phyloP scores from a whole-genome alignment of 2,113 vertebrate species.

The Passer montanus region DNA sequence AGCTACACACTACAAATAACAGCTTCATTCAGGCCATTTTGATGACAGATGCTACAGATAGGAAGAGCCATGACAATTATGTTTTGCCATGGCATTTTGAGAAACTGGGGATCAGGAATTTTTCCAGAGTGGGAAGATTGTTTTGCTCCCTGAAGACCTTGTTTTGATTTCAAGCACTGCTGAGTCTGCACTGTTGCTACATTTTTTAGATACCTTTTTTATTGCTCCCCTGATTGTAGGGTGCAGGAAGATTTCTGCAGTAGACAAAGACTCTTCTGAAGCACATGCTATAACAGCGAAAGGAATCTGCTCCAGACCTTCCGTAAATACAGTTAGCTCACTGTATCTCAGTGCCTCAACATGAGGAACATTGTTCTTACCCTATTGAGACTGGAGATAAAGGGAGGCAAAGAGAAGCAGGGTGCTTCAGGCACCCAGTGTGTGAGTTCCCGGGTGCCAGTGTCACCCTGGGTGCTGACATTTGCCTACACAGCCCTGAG shows the following conservation, averaged over 20 bases:
- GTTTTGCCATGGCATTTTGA: background rate
- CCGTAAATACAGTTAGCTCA: background rate
- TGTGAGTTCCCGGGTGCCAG: background rate
- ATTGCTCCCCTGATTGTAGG: background rate
- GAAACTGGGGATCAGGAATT: background rate
- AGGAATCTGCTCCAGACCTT: background rate
- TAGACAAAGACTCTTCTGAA: background rate
- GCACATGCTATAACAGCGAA: background rate
- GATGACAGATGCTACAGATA: background rate
- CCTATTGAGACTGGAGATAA: background rate
- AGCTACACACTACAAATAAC: background rate
- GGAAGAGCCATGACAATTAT: background rate
- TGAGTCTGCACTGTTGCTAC: background rate
- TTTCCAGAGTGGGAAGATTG: background rate
- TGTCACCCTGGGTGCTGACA: background rate
- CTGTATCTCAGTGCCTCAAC: background rate
- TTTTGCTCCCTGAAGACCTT: background rate
- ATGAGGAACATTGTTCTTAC: background rate
- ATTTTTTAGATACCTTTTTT: conserved; percentile 27
- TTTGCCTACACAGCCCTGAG: background rate
- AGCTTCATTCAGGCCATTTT: background rate
- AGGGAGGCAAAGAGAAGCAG: background rate
- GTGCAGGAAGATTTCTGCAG: background rate
- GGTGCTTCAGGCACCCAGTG: background rate
- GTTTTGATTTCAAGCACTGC: background rate